Evolutionary conservation across 1,140 invertebrate species (phyloP).

Genomic region (Ostrea denselamellosa): DNA sequence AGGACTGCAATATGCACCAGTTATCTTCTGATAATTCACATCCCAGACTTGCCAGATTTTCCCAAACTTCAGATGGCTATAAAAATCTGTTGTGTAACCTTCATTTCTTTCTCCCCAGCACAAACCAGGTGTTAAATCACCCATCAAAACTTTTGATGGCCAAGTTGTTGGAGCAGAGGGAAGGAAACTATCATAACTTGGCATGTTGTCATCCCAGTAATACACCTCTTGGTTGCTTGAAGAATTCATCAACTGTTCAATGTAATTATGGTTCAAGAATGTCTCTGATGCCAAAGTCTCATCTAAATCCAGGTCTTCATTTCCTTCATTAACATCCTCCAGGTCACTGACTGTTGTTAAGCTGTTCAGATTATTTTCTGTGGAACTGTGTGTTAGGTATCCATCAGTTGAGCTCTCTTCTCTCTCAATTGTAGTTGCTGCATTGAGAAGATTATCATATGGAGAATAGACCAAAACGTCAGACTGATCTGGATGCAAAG

Average conservation of each 20-base stretch:
- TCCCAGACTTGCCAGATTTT: constrained; percentile 63
- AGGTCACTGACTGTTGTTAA: constrained; percentile 15
- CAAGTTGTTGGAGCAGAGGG: not conserved
- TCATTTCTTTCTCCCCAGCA: constrained; percentile 16
- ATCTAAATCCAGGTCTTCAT: not conserved
- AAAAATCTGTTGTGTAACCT: constrained; percentile 36
- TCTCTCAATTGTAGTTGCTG: constrained; percentile 11
- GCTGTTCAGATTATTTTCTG: not conserved
- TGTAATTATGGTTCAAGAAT: not conserved
- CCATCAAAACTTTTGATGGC: constrained; percentile 47
- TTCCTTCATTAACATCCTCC: not conserved
- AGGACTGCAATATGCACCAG: constrained; percentile 2
- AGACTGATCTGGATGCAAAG: not conserved
- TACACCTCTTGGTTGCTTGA: not conserved
- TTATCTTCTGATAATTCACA: constrained; percentile 64
- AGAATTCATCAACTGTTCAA: not conserved
- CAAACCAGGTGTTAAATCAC: constrained; percentile 18
- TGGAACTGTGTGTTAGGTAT: not conserved
- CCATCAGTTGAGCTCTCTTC: not conserved
- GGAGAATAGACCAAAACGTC: constrained; percentile 25
- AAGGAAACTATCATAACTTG: not conserved
- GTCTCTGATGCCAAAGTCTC: not conserved
- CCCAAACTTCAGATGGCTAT: constrained; percentile 6
- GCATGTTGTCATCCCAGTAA: constrained; percentile 9
- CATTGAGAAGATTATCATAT: constrained; percentile 35